Conservation (phyloP, 2,113 vertebrate species). For the Corythornis cristatus region DNA sequence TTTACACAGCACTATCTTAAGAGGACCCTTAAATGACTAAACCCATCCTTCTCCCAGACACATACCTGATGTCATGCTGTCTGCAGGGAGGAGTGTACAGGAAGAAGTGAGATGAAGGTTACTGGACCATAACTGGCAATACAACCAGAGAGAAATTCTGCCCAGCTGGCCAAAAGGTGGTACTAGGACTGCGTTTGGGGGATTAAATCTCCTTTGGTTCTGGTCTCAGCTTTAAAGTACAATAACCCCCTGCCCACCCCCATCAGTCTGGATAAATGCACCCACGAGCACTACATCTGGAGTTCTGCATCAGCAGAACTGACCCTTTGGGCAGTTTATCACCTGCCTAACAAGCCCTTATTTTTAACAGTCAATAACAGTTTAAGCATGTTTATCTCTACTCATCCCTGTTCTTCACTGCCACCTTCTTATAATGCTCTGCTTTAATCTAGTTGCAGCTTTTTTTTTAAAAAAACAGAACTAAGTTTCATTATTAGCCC, state of each 20-base stretch:
- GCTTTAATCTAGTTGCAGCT: background rate
- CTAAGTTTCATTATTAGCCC: background rate
- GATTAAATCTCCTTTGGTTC: background rate
- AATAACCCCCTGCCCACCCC: background rate
- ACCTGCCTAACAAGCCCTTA: background rate
- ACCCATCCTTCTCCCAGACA: background rate
- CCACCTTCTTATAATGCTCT: background rate
- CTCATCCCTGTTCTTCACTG: background rate
- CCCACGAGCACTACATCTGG: background rate
- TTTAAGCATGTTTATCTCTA: rapidly evolving
- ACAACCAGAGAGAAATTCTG: background rate
- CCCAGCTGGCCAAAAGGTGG: background rate
- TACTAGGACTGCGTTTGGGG: background rate
- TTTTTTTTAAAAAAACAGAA: background rate
- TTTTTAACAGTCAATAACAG: background rate
- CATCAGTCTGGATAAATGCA: background rate
- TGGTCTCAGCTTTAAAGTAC: background rate
- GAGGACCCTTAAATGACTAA: background rate
- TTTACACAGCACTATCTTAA: background rate
- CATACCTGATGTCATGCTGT: background rate
- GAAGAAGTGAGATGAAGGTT: background rate
- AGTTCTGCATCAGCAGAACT: background rate
- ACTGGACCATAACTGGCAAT: rapidly evolving
- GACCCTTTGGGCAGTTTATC: background rate
- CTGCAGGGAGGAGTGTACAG: background rate